These are phyloP conservation scores for Camelus dromedarius DNA, from an alignment of 2,113 vertebrate species.

Conservation along the genomic window DNA sequence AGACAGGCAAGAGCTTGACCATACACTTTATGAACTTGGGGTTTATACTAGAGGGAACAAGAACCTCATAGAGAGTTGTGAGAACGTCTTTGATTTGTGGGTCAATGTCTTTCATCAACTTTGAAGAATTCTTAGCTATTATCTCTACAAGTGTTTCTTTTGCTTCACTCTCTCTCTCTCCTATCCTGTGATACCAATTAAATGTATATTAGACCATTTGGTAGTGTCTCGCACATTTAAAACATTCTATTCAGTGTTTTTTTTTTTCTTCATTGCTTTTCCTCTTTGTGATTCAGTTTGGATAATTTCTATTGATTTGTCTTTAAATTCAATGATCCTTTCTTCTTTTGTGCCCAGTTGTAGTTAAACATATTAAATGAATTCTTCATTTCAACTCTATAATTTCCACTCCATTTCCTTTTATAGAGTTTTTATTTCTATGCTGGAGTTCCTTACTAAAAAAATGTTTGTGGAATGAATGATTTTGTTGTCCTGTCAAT, in stretches of 20 bases:
- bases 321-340: neutral
- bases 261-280: neutral
- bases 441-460: neutral
- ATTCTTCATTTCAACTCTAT: slow-evolving; percentile 1
- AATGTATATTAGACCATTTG: neutral
- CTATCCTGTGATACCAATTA: neutral
- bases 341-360: neutral
- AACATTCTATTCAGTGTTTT: neutral
- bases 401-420: neutral
- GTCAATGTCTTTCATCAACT: neutral
- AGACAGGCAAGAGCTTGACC: neutral
- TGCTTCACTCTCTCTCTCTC: neutral
- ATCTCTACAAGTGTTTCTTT: neutral
- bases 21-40: neutral
- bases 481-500: neutral
- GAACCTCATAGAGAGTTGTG: neutral
- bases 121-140: neutral
- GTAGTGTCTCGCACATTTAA: neutral
- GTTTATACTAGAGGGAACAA: neutral
- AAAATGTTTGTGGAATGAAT: neutral
- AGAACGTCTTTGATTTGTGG: neutral
- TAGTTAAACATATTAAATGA: neutral
- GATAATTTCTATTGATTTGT: neutral
- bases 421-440: neutral
- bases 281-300: neutral